Evolutionary conservation across 2,797 vertebrate genomes (phyloP), one percentile per base, ranked within the genome.

Genomic region (Sternarchorhynchus goeldii): DNA sequence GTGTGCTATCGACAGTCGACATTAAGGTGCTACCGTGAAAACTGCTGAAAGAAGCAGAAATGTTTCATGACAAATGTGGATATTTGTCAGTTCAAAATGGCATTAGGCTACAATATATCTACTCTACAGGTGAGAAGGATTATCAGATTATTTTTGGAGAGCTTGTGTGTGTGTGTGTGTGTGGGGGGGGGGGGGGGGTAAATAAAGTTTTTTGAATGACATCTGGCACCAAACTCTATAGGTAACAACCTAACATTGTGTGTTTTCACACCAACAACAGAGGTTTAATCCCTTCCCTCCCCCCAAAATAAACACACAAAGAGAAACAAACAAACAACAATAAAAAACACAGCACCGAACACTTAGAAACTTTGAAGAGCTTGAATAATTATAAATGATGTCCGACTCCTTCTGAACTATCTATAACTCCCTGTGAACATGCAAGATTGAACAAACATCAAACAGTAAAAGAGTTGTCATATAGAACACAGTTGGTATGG

Each of bases 311-410:
- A 77, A 69, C 14, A 41, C n/a, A 76, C 31, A 18, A 20, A 31
- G 12, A 50, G 18, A 5, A 14, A 39, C 34, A 34, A 25, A 62
- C 59, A 76, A 0, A 73, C 20, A 31, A 21, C 20, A 75, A 32
- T 82, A 86, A 86, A 88, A 87, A 90, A 88, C 88, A 77, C 25
- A 85, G 79, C 79, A 88, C 86, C 87, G 79, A 88, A 85, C 80
- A 76, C 73, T n/a, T 56, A n/a, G 12, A 73, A 53, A 68, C 66
- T 63, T 67, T 36, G 67, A 62, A 77, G 69, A 74, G 78, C 65
- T 78, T 12, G 55, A 72, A 39, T 50, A 81, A 81, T 76, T 72
- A 50, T 65, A 72, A 64, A 78, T 79, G 63, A 79, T 62, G 76
- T 69, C 41, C 64, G 75, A 80, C 71, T 69, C 69, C 72, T 67